Evolutionary conservation across 1,140 invertebrate species (phyloP).

Genomic region (Charaxes varanes): DNA sequence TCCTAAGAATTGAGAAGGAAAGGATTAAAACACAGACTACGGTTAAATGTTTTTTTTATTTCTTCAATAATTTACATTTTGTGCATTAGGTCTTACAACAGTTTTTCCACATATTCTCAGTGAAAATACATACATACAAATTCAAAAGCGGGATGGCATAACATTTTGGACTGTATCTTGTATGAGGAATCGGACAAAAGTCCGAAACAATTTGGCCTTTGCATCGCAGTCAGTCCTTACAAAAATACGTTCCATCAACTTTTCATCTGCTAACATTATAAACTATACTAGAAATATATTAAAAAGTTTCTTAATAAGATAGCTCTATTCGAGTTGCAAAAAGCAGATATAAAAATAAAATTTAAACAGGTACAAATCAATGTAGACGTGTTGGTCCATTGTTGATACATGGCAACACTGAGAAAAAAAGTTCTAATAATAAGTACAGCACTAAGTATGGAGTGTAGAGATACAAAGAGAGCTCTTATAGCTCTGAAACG

Average conservation of each 20-base stretch:
- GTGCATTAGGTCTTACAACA: conserved; percentile 22
- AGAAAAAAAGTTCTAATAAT: no score
- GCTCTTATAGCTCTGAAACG: no score
- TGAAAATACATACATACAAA: conserved; percentile 16
- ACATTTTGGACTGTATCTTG: conserved; percentile 18
- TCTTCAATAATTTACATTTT: conserved; percentile 26
- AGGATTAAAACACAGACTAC: no score
- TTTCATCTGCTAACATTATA: conserved; percentile 12
- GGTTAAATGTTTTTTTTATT: conserved; percentile 3
- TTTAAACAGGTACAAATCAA: conserved; percentile 28
- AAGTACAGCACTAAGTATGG: no score
- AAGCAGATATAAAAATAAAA: conserved; percentile 32
- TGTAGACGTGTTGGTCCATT: conserved; percentile 16
- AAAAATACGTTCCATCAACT: conserved; percentile 22
- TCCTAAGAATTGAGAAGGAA: no score
- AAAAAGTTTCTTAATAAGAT: conserved; percentile 9
- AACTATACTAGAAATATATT: conserved; percentile 14
- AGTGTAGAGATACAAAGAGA: no score
- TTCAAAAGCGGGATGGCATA: conserved; percentile 23
- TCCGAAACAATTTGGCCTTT: conserved; percentile 28
- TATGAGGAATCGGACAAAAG: conserved; percentile 20
- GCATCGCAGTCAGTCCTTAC: conserved; percentile 27
- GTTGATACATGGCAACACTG: conserved; percentile 19
- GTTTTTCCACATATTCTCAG: conserved; percentile 10
- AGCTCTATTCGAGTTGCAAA: conserved; percentile 6